Conservation (phyloP, 2,888 invertebrate genomes). For the Idaea biselata region DNA sequence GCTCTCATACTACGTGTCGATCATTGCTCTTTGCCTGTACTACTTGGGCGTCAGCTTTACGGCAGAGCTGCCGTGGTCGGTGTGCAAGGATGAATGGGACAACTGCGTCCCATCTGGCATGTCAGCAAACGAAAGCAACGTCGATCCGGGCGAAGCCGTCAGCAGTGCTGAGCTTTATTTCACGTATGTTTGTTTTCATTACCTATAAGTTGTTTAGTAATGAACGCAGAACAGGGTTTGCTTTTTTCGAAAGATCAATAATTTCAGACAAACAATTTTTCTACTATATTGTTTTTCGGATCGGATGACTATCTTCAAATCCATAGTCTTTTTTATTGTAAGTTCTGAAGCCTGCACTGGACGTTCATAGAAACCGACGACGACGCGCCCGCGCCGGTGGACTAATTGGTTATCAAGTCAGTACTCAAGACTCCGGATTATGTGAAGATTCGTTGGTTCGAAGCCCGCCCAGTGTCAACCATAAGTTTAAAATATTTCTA, state of each 20-base stretch:
- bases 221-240: background rate
- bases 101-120: slow-evolving; percentile 67
- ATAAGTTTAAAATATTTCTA: too few relatives aligned
- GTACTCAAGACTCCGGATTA: too few relatives aligned
- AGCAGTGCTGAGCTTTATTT: slow-evolving; percentile 83
- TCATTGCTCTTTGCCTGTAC: slow-evolving; percentile 87
- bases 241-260: background rate
- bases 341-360: too few relatives aligned
- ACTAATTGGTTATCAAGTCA: too few relatives aligned
- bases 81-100: slow-evolving; percentile 82
- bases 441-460: too few relatives aligned
- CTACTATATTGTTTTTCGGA: too few relatives aligned
- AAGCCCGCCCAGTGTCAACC: too few relatives aligned
- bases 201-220: background rate
- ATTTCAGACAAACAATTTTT: background rate
- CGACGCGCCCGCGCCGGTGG: too few relatives aligned
- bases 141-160: slow-evolving; percentile 35
- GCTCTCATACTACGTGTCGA: slow-evolving; percentile 88
- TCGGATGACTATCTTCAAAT: too few relatives aligned
- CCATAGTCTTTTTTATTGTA: too few relatives aligned
- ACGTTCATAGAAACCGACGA: too few relatives aligned
- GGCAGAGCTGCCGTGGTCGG: slow-evolving; percentile 86
- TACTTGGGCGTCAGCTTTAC: slow-evolving; percentile 87
- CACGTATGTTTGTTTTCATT: slow-evolving; percentile 59
- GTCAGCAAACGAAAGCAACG: slow-evolving; percentile 35